Evolutionary conservation across 2,888 invertebrate species (phyloP).

Genomic region (Thymelicus lineola): DNA sequence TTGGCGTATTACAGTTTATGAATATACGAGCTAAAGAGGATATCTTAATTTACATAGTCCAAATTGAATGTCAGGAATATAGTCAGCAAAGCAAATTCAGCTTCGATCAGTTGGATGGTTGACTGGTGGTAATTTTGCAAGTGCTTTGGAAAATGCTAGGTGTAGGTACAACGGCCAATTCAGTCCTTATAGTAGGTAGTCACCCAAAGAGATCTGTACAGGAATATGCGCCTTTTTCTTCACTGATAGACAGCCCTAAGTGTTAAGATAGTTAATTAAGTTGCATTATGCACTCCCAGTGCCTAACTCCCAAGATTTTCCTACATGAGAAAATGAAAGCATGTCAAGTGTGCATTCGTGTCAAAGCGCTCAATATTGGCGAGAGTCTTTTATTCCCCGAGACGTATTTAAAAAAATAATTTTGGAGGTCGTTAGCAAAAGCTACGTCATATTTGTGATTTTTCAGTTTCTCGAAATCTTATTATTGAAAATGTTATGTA

Average conservation of each 20-base stretch:
- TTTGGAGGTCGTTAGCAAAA: not conserved
- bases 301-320: not conserved
- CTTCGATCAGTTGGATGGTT: no score
- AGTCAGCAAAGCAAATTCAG: no score
- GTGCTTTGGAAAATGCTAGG: no score
- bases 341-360: constrained; percentile 21
- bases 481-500: no score
- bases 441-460: not conserved
- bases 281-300: constrained; percentile 2
- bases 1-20: constrained; percentile 28
- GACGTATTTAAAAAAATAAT: not conserved
- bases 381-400: constrained; percentile 6
- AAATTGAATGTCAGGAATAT: no score
- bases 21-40: constrained; percentile 10
- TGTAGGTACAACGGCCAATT: no score
- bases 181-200: no score
- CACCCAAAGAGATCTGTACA: no score
- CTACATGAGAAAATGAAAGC: not conserved
- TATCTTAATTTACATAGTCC: constrained; percentile 13
- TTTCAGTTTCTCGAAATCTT: not conserved
- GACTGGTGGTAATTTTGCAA: no score
- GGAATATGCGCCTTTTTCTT: not conserved
- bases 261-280: not conserved
- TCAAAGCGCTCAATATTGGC: constrained; percentile 24
- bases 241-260: not conserved